A percentile compares a stretch with the other conserved stretches of the same genome.
These are phyloP conservation scores for Ennomos quercinarius DNA, from an alignment of 2,888 invertebrate genomes.

Conservation along the genomic window DNA sequence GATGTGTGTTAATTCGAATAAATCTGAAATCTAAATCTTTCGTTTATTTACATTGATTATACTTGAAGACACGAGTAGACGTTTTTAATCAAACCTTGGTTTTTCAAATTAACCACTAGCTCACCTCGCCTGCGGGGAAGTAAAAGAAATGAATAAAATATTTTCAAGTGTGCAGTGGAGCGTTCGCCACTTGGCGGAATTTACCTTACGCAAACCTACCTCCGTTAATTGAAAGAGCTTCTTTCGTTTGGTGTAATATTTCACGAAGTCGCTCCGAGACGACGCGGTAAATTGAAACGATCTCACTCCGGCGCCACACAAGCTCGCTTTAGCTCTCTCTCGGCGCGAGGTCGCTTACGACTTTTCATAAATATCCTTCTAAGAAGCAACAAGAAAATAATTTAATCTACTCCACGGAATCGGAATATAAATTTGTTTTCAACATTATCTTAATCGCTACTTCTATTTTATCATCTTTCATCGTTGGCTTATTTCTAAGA, in stretches of 20 bases:
- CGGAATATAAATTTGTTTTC: conserved; percentile 77
- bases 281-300: conserved; percentile 58
- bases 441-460: conserved; percentile 74
- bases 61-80: conserved; percentile 7
- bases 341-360: conserved; percentile 59
- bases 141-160: conserved; percentile 51
- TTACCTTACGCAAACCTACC: conserved; percentile 78
- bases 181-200: conserved; percentile 67
- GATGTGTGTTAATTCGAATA: background rate
- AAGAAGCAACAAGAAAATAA: conserved; percentile 75
- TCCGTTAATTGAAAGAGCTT: conserved; percentile 82
- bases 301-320: conserved; percentile 64
- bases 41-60: conserved; percentile 11
- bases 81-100: conserved; percentile 17
- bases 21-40: conserved; percentile 6
- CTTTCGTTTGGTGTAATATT: conserved; percentile 81
- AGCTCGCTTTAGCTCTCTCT: conserved; percentile 63
- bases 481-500: conserved; percentile 56
- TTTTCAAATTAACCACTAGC: conserved; percentile 23
- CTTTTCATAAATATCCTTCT: conserved; percentile 61
- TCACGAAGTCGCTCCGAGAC: conserved; percentile 59
- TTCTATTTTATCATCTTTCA: conserved; percentile 67
- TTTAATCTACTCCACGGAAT: conserved; percentile 74
- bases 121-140: conserved; percentile 19
- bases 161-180: conserved; percentile 58